phyloP scores from a whole-genome alignment of 2,113 vertebrate species.

The Ramphastos sulfuratus region DNA sequence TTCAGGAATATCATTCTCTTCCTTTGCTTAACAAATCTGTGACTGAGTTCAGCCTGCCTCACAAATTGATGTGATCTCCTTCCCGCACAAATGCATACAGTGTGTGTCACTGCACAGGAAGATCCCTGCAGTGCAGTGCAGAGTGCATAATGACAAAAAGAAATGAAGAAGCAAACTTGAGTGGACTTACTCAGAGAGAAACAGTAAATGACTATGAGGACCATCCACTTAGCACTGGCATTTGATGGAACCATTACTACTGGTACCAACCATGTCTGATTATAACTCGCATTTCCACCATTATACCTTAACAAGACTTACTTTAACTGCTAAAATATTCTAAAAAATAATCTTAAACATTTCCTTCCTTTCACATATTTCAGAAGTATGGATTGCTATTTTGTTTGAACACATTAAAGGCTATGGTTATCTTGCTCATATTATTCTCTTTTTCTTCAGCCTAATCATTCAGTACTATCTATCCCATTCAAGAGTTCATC shows the following conservation, averaged over 20 bases:
- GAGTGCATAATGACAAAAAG: background rate
- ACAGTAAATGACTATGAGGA: background rate
- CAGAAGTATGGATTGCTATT: background rate
- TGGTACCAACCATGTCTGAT: background rate
- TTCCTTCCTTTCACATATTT: background rate
- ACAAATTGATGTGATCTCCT: background rate
- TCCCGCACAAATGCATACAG: background rate
- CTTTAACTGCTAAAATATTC: background rate
- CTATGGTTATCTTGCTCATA: fast-evolving
- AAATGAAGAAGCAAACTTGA: background rate
- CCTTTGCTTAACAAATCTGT: background rate
- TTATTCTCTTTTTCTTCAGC: background rate
- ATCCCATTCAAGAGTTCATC: background rate
- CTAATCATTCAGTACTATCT: background rate
- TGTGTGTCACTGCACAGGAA: background rate
- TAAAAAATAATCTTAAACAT: background rate
- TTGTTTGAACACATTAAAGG: background rate
- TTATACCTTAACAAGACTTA: background rate
- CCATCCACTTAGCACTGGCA: background rate
- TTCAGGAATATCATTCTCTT: background rate
- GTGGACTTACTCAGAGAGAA: background rate
- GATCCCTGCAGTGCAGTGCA: background rate
- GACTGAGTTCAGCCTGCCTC: background rate
- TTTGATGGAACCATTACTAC: background rate
- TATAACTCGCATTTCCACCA: background rate